Evolutionary conservation across 2,888 invertebrate species (phyloP).

Genomic region (Cryptosula pallasiana): DNA sequence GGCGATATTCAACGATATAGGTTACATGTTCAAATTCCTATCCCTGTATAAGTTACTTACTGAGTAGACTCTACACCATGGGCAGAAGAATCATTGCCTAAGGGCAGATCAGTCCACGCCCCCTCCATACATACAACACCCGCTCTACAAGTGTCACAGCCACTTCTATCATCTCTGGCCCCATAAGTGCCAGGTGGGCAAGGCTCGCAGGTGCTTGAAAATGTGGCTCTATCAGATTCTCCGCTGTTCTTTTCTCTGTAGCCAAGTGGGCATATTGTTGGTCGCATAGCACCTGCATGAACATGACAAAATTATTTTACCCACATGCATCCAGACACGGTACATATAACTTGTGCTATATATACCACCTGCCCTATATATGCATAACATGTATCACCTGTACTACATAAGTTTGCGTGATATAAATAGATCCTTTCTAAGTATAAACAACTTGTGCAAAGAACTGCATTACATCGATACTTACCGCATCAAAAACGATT

Average conservation of each 20-base stretch:
- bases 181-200: constrained; percentile 47
- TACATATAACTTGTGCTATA: not conserved
- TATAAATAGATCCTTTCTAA: too few species aligned
- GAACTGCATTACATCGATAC: too few species aligned
- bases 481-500: too few species aligned
- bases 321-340: not conserved
- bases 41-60: too few species aligned
- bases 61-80: constrained; percentile 41
- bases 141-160: constrained; percentile 43
- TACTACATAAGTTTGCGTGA: too few species aligned
- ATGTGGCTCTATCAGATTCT: constrained; percentile 34
- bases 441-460: too few species aligned
- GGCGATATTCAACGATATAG: too few species aligned
- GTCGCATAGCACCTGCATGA: constrained; percentile 46
- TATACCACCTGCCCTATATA: not conserved
- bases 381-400: too few species aligned
- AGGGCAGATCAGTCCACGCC: constrained; percentile 44
- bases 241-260: constrained; percentile 42
- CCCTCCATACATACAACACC: constrained; percentile 44
- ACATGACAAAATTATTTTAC: not conserved
- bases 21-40: too few species aligned
- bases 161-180: constrained; percentile 36
- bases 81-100: constrained; percentile 35
- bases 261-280: constrained; percentile 45
- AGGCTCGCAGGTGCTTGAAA: constrained; percentile 46